These are phyloP conservation scores for Acromyrmex heyeri DNA, from an alignment of 1,140 invertebrate species.

Conservation along the genomic window DNA sequence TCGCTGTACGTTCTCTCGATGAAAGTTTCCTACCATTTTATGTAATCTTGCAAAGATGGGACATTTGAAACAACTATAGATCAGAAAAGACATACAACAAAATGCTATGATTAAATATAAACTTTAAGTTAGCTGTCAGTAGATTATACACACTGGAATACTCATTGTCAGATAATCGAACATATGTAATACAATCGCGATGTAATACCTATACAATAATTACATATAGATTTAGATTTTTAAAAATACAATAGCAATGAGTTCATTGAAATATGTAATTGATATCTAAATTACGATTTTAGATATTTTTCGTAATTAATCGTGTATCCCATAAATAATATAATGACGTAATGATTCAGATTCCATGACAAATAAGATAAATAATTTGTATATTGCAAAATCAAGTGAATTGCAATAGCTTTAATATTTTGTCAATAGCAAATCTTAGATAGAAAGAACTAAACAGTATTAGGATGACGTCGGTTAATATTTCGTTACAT, in stretches of 20 bases:
- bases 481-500: constrained; percentile 7
- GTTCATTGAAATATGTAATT: not conserved
- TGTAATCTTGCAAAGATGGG: constrained; percentile 46
- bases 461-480: not conserved
- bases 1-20: constrained; percentile 48
- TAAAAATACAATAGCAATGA: not conserved
- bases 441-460: not conserved
- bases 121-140: not conserved
- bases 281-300: not conserved
- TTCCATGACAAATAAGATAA: not conserved
- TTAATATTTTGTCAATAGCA: constrained; percentile 7
- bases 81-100: not conserved
- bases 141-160: not conserved
- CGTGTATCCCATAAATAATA: not conserved
- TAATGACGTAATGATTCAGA: not conserved
- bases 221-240: not conserved
- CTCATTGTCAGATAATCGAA: not conserved
- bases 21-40: constrained; percentile 45
- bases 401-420: not conserved
- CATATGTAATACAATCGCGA: not conserved
- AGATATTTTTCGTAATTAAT: not conserved
- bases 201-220: not conserved
- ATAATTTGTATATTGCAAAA: not conserved
- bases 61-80: constrained; percentile 7
- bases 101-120: not conserved